Evolutionary conservation across 2,797 vertebrate species (phyloP).

Genomic region (Choloepus didactylus): DNA sequence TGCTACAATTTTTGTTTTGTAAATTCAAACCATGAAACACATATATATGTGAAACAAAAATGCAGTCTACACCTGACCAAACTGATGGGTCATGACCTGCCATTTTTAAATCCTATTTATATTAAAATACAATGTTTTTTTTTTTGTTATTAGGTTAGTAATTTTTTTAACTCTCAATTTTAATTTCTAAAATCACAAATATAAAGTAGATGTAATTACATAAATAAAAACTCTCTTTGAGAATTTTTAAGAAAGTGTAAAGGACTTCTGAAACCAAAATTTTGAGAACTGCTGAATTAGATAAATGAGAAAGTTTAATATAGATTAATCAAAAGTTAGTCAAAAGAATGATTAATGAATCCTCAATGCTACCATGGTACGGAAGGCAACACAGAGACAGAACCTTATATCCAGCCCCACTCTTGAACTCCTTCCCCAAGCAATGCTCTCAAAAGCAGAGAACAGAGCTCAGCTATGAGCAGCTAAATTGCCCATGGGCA

Average conservation of each 20-base stretch:
- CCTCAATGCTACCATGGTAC: neutral
- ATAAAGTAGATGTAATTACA: neutral
- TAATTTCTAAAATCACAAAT: slow-evolving; percentile 14
- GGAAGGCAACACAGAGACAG: neutral
- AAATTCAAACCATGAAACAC: slow-evolving; percentile 12
- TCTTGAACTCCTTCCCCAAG: neutral
- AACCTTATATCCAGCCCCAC: neutral
- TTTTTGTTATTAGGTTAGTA: neutral
- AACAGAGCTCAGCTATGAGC: neutral
- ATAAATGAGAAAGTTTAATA: neutral
- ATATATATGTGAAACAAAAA: slow-evolving; percentile 44
- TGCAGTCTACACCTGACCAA: neutral
- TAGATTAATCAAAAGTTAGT: neutral
- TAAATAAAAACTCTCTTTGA: slow-evolving; percentile 35
- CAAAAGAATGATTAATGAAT: slow-evolving; percentile 12
- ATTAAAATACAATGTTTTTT: neutral
- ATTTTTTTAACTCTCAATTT: neutral
- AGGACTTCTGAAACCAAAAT: neutral
- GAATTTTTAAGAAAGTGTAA: slow-evolving; percentile 42
- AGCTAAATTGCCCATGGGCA: neutral
- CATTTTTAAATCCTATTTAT: neutral
- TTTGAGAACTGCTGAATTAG: slow-evolving; percentile 12
- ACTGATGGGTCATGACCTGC: neutral
- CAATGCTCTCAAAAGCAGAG: neutral
- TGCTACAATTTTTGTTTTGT: neutral